Base-by-base conservation (phyloP, 2,888 invertebrate species). In the Opisthograptis luteolata region DNA sequence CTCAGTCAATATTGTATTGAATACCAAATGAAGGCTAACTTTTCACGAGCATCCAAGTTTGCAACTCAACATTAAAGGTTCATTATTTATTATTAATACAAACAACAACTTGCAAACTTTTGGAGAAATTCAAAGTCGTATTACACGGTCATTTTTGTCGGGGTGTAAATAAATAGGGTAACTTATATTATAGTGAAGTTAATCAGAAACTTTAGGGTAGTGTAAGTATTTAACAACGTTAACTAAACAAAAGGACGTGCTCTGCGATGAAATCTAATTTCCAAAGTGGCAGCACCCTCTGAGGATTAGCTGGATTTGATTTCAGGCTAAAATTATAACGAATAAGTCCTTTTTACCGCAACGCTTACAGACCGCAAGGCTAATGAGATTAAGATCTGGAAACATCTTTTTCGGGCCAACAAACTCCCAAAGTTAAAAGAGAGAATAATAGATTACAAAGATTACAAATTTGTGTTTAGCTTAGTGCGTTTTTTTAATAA, bases 351-450 rank as follows among this genome's bases (percentile, higher is more conserved):
- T 12, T 41, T 25, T 13, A 48, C 44, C 36, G 43, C 36, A 45
- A 49, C 30, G 35, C 8, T 36, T 19, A 15, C 35, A 31, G 10
- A 43, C 51, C 37, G 35, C 37, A 46, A 25, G 31, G 41, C 24
- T 32, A 42, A 53, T 53, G 27, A 46, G 55, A 55, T 50, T 46
- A 37, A 3, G 27, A 25, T 49, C 19, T 31, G 22, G 10, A 39
- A 25, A 15, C 22, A 22, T 35, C 12, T 7, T 20, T 19, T 27
- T 9, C 19, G 24, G 19, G 6, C 2, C 9, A 32, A n/a, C 6
- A 17, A 22, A 13, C 22, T 14, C 6, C 9, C 14, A 10, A n/a
- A n/a, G 10, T n/a, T n/a, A n/a, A n/a, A n/a, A 13, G 2, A 13
- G 30, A 40, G 13, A 13, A 30, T 3, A 13, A 28, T 6, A 28